Conservation (phyloP, 92 coral and sea anemone genomes). For the Ricordea florida region DNA sequence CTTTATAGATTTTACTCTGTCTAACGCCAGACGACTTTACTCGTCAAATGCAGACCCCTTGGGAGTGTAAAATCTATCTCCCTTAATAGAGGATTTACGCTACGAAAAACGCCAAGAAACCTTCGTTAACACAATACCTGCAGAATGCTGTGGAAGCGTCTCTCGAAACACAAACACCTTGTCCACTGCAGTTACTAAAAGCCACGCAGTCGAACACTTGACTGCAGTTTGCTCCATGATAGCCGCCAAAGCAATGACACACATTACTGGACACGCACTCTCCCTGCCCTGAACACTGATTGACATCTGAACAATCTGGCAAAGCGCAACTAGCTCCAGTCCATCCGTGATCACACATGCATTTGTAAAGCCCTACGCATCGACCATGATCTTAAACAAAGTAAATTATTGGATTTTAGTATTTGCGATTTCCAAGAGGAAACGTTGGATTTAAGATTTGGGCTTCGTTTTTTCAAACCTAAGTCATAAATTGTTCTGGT, state of each 20-base stretch:
- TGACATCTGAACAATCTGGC: conserved; percentile 32
- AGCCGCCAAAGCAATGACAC: conserved; percentile 56
- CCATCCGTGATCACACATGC: conserved; percentile 41
- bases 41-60: too few relatives aligned
- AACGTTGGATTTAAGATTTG: too few relatives aligned
- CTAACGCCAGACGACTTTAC: too few relatives aligned
- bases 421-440: too few relatives aligned
- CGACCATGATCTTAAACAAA: conserved; percentile 29
- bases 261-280: conserved; percentile 47
- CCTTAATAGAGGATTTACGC: too few relatives aligned
- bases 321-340: conserved; percentile 57
- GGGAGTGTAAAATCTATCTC: too few relatives aligned
- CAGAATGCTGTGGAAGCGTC: neutral
- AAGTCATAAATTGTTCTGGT: too few relatives aligned
- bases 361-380: conserved; percentile 30
- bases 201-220: conserved; percentile 23
- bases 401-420: neutral
- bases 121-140: too few relatives aligned
- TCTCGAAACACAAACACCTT: conserved; percentile 27
- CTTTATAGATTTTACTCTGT: too few relatives aligned
- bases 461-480: too few relatives aligned
- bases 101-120: too few relatives aligned
- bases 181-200: conserved; percentile 48
- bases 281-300: conserved; percentile 79
- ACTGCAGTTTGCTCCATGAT: conserved; percentile 41